phyloP scores from a whole-genome alignment of 2,797 vertebrate species.

The Manis pentadactyla region DNA sequence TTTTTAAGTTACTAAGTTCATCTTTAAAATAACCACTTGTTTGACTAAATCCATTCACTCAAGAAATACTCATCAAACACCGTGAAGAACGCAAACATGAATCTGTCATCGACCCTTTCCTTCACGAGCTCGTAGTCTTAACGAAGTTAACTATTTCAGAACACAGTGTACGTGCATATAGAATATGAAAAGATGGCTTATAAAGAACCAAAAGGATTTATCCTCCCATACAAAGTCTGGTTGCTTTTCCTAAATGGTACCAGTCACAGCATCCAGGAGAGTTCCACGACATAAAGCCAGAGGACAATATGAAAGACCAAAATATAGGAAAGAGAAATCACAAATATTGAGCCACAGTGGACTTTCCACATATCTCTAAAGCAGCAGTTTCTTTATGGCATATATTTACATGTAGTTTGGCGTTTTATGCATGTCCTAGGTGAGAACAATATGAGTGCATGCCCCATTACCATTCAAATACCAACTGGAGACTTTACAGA shows the following conservation, averaged over 20 bases:
- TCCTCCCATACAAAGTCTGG: background rate
- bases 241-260: background rate
- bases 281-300: background rate
- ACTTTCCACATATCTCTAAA: background rate
- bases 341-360: background rate
- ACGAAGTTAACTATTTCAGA: background rate
- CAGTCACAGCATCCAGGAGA: background rate
- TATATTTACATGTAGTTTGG: background rate
- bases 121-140: background rate
- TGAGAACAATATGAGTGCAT: conserved; percentile 15
- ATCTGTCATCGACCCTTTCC: background rate
- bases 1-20: background rate
- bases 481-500: conserved; percentile 41
- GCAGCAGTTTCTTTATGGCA: background rate
- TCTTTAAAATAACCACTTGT: background rate
- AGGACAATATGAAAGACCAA: background rate
- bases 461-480: conserved; percentile 60
- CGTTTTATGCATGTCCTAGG: background rate
- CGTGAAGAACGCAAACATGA: background rate
- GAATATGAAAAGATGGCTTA: background rate
- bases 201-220: background rate
- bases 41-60: background rate
- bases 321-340: background rate
- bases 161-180: background rate
- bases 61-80: background rate